Evolutionary conservation across 2,113 vertebrate genomes (phyloP).

Genomic region (Amphilophus citrinellus): DNA sequence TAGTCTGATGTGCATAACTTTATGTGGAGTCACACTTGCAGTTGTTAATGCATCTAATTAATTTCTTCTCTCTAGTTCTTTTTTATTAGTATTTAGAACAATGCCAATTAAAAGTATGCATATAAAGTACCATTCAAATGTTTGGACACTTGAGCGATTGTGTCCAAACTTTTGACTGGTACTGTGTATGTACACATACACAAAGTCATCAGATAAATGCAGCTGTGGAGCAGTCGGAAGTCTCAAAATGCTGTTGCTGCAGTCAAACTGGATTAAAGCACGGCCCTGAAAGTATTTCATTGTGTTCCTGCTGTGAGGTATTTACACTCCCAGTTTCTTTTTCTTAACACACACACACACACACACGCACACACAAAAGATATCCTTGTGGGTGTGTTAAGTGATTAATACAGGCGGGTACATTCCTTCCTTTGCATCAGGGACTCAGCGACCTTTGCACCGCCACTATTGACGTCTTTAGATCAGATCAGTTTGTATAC

Average conservation of each 20-base stretch:
- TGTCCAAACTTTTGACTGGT: no score
- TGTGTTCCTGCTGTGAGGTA: constrained; percentile 3
- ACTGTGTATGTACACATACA: no score
- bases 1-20: background rate
- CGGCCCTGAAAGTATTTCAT: background rate
- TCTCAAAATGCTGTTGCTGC: background rate
- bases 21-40: background rate
- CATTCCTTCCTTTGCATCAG: constrained; percentile 11
- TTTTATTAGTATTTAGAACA: no score
- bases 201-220: background rate
- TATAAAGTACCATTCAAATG: no score
- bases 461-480: background rate
- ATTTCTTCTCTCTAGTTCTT: no score
- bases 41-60: no score
- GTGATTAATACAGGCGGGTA: background rate
- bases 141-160: no score
- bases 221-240: background rate
- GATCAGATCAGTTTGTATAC: background rate
- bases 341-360: background rate
- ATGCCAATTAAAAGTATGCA: no score
- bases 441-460: constrained; percentile 21
- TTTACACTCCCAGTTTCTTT: constrained; percentile 8
- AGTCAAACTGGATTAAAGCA: background rate
- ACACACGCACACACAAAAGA: background rate
- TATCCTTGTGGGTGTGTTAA: background rate